phyloP scores from a whole-genome alignment of 2,888 invertebrate species.

The Leptopterna dolabrata region DNA sequence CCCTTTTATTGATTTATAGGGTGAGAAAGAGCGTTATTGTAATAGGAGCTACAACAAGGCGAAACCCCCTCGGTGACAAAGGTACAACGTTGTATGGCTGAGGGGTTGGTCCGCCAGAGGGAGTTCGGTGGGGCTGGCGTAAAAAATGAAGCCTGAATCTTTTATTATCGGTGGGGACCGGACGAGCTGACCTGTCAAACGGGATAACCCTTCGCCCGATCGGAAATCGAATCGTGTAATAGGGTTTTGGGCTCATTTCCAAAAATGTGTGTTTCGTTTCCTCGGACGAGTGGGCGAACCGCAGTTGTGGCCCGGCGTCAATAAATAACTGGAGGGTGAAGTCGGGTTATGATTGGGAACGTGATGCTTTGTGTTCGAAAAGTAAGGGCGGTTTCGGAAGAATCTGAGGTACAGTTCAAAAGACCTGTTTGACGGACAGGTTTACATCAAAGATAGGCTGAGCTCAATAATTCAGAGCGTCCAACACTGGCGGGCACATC shows the following conservation, averaged over 20 bases:
- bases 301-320: not conserved
- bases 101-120: not conserved
- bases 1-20: conserved; percentile 21
- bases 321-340: not conserved
- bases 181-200: not conserved
- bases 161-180: not conserved
- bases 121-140: not conserved
- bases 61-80: not conserved
- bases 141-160: not conserved
- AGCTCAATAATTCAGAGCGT: not conserved
- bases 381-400: not conserved
- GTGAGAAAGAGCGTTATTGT: not conserved
- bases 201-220: not conserved
- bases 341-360: not conserved
- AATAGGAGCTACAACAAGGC: not conserved
- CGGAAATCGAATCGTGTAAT: not conserved
- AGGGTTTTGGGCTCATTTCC: conserved; percentile 7
- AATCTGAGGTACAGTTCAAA: not conserved
- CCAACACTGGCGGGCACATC: not conserved
- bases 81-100: not conserved
- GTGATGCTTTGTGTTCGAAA: not conserved
- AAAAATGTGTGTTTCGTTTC: not conserved
- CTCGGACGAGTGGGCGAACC: not conserved
- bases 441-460: not conserved
- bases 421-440: not conserved